A percentile compares a stretch with the other conserved stretches of the same genome.
Conservation (phyloP, 2,888 invertebrate genomes). For the Volucella zonaria region DNA sequence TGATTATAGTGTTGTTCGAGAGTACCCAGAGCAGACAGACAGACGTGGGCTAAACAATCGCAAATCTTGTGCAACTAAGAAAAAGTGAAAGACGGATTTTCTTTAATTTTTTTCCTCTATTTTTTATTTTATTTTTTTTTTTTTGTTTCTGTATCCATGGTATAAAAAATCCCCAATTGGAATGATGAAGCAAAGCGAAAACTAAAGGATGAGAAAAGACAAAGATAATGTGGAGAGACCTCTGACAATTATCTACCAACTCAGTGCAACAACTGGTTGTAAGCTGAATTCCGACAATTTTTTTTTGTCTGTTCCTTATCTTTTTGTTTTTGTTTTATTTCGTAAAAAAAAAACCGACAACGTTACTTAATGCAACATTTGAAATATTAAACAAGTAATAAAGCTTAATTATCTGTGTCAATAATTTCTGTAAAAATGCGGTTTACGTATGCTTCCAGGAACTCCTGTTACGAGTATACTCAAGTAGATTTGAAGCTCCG, state of each 20-base stretch:
- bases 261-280: constrained; percentile 46
- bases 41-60: constrained; percentile 47
- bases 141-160: neutral
- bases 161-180: neutral
- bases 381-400: constrained; percentile 9
- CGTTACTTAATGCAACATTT: constrained; percentile 29
- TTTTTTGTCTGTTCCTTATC: neutral
- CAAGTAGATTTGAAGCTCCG: too few relatives aligned
- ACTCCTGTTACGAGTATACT: too few relatives aligned
- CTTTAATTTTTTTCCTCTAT: neutral
- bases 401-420: constrained; percentile 40
- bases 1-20: neutral
- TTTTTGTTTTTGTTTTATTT: constrained; percentile 15
- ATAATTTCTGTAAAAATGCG: neutral
- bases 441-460: too few relatives aligned
- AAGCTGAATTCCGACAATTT: constrained; percentile 44
- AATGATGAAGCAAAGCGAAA: constrained; percentile 9
- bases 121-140: constrained; percentile 2
- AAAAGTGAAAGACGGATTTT: constrained; percentile 68
- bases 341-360: constrained; percentile 23
- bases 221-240: constrained; percentile 16
- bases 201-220: constrained; percentile 17
- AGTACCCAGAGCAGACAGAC: constrained; percentile 3
- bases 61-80: constrained; percentile 65
- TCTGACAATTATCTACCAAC: constrained; percentile 52